Percentiles rank a stretch among this genome's conserved stretches.
Evolutionary conservation across 2,888 invertebrate species (phyloP).

Genomic region (Hemistola chrysoprasaria): DNA sequence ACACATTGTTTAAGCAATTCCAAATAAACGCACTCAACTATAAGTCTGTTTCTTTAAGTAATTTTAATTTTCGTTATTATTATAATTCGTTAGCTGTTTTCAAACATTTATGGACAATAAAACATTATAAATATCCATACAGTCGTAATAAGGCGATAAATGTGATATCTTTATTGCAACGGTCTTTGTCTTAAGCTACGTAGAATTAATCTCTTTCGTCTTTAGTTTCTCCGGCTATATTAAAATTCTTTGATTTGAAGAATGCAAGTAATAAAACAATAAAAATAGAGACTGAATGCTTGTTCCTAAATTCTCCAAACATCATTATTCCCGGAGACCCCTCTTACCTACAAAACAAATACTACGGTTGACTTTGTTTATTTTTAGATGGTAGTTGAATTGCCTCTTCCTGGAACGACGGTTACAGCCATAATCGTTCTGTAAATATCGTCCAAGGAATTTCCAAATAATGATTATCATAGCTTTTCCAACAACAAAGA

Average conservation of each 20-base stretch:
- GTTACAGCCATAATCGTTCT: slow-evolving; percentile 65
- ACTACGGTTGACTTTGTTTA: slow-evolving; percentile 69
- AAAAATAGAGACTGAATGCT: slow-evolving; percentile 39
- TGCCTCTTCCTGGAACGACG: slow-evolving; percentile 67
- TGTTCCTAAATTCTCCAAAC: slow-evolving; percentile 62
- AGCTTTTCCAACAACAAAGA: slow-evolving; percentile 11
- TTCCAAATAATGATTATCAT: slow-evolving; percentile 32
- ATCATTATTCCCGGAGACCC: slow-evolving; percentile 63
- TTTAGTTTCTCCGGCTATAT: slow-evolving; percentile 30
- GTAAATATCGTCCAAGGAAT: slow-evolving; percentile 53
- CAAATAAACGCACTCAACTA: slow-evolving; percentile 27
- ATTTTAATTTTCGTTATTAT: slow-evolving; percentile 30
- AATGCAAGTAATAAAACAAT: slow-evolving; percentile 38
- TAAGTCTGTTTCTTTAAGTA: slow-evolving; percentile 18
- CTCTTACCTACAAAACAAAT: slow-evolving; percentile 68
- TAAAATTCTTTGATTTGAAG: slow-evolving; percentile 39
- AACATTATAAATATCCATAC: slow-evolving; percentile 40
- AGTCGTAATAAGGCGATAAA: slow-evolving; percentile 39
- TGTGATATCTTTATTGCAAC: slow-evolving; percentile 28
- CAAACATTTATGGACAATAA: slow-evolving; percentile 37
- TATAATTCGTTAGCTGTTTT: slow-evolving; percentile 33
- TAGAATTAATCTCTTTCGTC: slow-evolving; percentile 18
- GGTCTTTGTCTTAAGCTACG: slow-evolving; percentile 18
- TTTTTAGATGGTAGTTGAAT: slow-evolving; percentile 71
- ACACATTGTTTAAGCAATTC: slow-evolving; percentile 35